A percentile compares a stretch with the other conserved stretches of the same genome.
Evolutionary conservation across 1,140 invertebrate genomes (phyloP).

Genomic region (Conopomorpha cramerella): DNA sequence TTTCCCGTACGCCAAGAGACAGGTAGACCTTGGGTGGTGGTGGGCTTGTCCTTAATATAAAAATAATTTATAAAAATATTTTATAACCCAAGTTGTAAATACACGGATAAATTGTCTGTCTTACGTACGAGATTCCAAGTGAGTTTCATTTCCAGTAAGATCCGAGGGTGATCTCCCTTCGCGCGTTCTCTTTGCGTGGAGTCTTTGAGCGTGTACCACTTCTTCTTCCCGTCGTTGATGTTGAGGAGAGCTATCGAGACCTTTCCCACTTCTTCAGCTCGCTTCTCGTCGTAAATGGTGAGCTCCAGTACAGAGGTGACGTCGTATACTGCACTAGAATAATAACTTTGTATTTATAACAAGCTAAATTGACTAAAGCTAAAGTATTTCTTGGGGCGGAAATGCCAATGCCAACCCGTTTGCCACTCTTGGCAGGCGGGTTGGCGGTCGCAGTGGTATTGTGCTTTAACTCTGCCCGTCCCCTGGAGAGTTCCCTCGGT

Average conservation of each 20-base stretch:
- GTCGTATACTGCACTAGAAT: conserved; percentile 90
- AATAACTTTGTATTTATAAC: background rate
- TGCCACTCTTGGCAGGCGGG: background rate
- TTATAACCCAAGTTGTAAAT: too few species aligned
- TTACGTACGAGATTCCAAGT: conserved; percentile 79
- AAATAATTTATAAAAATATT: too few species aligned
- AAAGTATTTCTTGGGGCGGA: background rate
- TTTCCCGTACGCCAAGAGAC: too few species aligned
- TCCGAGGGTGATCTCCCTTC: conserved; percentile 73
- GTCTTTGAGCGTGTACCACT: conserved; percentile 94
- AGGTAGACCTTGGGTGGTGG: too few species aligned
- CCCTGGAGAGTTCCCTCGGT: too few species aligned
- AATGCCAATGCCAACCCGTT: background rate
- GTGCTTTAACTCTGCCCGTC: too few species aligned
- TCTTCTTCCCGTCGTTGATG: conserved; percentile 89
- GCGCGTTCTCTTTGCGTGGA: conserved; percentile 82
- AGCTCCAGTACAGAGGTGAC: conserved; percentile 95
- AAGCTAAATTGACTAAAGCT: background rate
- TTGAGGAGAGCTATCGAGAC: conserved; percentile 86
- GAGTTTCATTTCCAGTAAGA: conserved; percentile 84
- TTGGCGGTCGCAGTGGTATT: too few species aligned
- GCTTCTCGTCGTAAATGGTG: conserved; percentile 99
- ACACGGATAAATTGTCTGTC: too few species aligned
- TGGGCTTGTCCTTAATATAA: too few species aligned
- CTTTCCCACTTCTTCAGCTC: conserved; percentile 96